A percentile compares a stretch with the other conserved stretches of the same genome.
Conservation (phyloP, 2,113 vertebrate species). For the Prionailurus bengalensis region DNA sequence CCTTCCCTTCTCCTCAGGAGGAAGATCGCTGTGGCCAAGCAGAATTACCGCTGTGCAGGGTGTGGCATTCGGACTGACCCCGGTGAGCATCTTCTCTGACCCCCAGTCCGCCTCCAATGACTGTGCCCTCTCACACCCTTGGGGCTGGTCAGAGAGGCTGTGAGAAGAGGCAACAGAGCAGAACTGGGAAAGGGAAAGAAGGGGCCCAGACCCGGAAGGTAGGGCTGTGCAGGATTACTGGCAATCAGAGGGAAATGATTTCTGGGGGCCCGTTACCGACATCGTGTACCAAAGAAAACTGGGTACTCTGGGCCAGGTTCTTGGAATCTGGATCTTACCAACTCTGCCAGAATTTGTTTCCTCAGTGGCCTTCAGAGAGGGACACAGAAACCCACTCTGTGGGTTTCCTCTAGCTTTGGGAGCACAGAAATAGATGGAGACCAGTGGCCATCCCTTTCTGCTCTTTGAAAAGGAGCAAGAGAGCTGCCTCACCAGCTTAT, state of each 20-base stretch:
- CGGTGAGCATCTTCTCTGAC: slow-evolving; percentile 87
- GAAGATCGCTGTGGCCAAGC: slow-evolving; percentile 96
- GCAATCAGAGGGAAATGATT: neutral
- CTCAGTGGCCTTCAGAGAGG: neutral
- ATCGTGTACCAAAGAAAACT: neutral
- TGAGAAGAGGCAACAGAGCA: neutral
- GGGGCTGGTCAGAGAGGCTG: neutral
- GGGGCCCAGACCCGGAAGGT: neutral
- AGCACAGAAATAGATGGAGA: neutral
- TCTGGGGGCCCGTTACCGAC: neutral
- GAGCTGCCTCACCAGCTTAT: neutral
- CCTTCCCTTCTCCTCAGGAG: slow-evolving; percentile 88
- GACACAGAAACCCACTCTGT: neutral
- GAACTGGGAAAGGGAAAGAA: neutral
- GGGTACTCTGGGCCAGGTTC: neutral
- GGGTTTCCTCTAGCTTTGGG: neutral
- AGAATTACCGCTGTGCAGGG: slow-evolving; percentile 98
- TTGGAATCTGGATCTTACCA: neutral
- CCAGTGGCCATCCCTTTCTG: neutral
- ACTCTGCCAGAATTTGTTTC: neutral
- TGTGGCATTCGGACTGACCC: slow-evolving; percentile 97
- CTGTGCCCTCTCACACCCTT: rapidly evolving
- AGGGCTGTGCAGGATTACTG: neutral
- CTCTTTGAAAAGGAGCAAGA: neutral
- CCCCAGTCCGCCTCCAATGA: neutral